These are phyloP conservation scores for Brassicogethes aeneus DNA, from an alignment of 2,888 invertebrate species.

Conservation along the genomic window DNA sequence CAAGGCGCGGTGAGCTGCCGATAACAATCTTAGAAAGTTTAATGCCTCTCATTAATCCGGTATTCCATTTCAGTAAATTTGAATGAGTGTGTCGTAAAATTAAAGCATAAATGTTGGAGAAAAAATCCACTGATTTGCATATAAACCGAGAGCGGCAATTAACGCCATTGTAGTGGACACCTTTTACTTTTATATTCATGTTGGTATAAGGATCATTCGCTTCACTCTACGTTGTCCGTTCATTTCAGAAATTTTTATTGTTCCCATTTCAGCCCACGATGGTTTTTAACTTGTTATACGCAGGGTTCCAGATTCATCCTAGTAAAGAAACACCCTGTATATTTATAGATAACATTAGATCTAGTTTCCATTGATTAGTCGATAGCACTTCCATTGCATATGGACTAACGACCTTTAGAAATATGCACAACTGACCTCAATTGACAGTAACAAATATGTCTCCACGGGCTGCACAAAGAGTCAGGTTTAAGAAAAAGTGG, in stretches of 20 bases:
- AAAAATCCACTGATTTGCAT: not conserved
- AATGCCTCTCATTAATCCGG: constrained; percentile 26
- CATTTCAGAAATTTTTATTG: no score
- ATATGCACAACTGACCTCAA: constrained; percentile 17
- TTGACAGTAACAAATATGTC: constrained; percentile 12
- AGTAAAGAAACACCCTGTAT: no score
- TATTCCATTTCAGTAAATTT: constrained; percentile 3
- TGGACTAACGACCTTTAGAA: constrained; percentile 16
- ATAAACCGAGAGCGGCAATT: no score
- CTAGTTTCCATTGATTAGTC: not conserved
- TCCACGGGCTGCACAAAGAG: constrained; percentile 13
- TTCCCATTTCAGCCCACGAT: no score
- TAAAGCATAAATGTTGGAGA: not conserved
- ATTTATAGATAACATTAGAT: no score
- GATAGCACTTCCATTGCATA: not conserved
- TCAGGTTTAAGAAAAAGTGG: no score
- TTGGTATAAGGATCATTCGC: not conserved
- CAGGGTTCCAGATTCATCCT: no score
- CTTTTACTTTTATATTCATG: not conserved
- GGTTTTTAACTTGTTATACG: no score
- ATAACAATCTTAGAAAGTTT: constrained; percentile 21
- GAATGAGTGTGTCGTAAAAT: not conserved
- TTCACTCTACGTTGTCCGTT: no score
- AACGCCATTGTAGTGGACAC: not conserved
- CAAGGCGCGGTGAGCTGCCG: constrained; percentile 1